Percentiles rank a stretch among this genome's conserved stretches.
Conservation (phyloP, 2,113 vertebrate genomes). For the Eubucco bourcierii region DNA sequence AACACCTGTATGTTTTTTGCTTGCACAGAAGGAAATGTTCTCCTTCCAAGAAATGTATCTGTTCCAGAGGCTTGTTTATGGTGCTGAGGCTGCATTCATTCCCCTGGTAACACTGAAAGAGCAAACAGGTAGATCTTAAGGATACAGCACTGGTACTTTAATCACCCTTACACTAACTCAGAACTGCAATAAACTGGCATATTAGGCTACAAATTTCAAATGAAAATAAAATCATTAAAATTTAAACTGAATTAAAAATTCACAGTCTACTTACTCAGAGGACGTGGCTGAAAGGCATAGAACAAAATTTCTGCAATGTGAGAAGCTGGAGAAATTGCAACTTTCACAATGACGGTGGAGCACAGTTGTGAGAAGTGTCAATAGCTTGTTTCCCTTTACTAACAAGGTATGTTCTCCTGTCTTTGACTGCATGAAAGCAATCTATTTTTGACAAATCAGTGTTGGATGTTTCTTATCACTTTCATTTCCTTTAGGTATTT, state of each 20-base stretch:
- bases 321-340: not conserved
- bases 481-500: not conserved
- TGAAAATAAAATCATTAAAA: not conserved
- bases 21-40: not conserved
- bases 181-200: not conserved
- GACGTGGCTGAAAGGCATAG: not conserved
- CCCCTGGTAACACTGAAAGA: not conserved
- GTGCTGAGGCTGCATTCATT: not conserved
- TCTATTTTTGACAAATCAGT: not conserved
- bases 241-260: conserved; percentile 20
- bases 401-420: not conserved
- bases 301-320: fast-evolving
- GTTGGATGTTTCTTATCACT: not conserved
- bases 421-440: not conserved
- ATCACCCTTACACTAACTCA: not conserved
- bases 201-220: not conserved
- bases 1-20: not conserved
- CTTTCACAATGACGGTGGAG: not conserved
- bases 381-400: not conserved
- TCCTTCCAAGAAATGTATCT: conserved; percentile 32
- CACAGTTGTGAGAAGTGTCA: not conserved
- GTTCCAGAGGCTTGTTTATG: not conserved
- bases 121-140: conserved; percentile 43
- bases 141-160: not conserved
- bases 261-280: not conserved